phyloP scores from a whole-genome alignment of 2,888 invertebrate genomes.

The Agrotis puta region DNA sequence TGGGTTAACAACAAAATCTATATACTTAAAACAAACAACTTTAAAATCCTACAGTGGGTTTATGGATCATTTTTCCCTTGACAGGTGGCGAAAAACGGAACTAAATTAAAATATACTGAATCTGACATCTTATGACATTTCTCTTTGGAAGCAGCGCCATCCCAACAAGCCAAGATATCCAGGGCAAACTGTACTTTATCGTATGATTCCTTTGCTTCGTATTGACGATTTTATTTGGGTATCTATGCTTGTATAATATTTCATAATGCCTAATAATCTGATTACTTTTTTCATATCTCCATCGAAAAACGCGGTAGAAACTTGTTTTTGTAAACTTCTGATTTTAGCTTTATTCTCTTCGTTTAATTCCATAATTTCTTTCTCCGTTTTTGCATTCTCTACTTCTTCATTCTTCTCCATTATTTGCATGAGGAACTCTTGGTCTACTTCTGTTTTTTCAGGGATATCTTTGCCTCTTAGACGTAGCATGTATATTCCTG shows the following conservation, averaged over 20 bases:
- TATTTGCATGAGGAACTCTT: slow-evolving; percentile 94
- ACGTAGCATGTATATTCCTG: slow-evolving; percentile 94
- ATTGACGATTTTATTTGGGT: slow-evolving; percentile 93
- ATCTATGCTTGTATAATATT: slow-evolving; percentile 96
- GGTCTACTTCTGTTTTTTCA: slow-evolving; percentile 93
- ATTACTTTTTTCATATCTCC: slow-evolving; percentile 93
- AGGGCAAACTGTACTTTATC: slow-evolving; percentile 65
- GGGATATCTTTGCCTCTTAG: slow-evolving; percentile 92
- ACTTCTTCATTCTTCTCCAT: slow-evolving; percentile 98
- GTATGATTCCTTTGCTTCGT: slow-evolving; percentile 91
- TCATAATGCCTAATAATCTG: slow-evolving; percentile 93
- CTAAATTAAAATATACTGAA: slow-evolving; percentile 12
- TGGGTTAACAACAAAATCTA: slow-evolving; percentile 29
- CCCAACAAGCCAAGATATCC: not conserved
- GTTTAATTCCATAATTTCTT: slow-evolving; percentile 91
- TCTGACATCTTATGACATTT: not conserved
- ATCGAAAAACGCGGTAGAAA: slow-evolving; percentile 92
- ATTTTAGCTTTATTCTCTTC: slow-evolving; percentile 91
- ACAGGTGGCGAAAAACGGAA: slow-evolving; percentile 5
- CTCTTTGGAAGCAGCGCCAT: not conserved
- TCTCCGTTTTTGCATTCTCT: slow-evolving; percentile 91
- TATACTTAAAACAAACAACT: slow-evolving; percentile 10
- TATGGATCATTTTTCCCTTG: not conserved
- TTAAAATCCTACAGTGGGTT: not conserved
- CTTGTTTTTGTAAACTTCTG: slow-evolving; percentile 87